Base-by-base conservation (phyloP, 2,888 invertebrate species). In the Blomia tropicalis region DNA sequence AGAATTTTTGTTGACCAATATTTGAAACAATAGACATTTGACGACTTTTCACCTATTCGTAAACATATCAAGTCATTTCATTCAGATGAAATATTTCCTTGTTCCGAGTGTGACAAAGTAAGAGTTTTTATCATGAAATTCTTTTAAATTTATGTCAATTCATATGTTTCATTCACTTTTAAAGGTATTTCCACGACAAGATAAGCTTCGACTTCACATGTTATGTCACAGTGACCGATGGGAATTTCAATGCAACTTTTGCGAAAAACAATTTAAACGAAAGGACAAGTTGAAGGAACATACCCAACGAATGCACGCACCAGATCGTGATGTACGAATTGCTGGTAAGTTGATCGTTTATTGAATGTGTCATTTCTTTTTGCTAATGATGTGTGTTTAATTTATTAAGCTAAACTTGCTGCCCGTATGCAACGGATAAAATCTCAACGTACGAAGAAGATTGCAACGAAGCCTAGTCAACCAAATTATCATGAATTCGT, bases 1-100 rank as follows among this genome's bases (percentile, higher is more conserved):
- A n/a, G n/a, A n/a, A n/a, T n/a, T 19, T 43, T 43, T 62, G 25
- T 66, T 58, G 25, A 41, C 64, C 27, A 25, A 29, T 41, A 31
- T 43, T 66, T 66, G 60, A 59, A 59, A 58, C 69, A 69, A 17
- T 64, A 78, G 77, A 71, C 77, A 64, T 85, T 84, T 72, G 77
- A 77, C 27, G 82, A 82, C 69, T 85, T 84, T 72, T 79, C 80
- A 62, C 77, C 80, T 41, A 80, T 84, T 63, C 78, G 83, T 32
- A 85, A 84, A 70, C 85, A 85, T 71, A 82, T 85, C 67, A 76
- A 81, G 66, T 80, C 82, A 7, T 83, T 83, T 71, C 85, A 86
- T 73, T 81, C 81, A 60, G 81, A 81, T 63, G 76, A 80, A 30
- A 80, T 80, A 67, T 82, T 81, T 71, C 77, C 78, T 19, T 87